Percentiles rank a stretch among this genome's conserved stretches.
These are phyloP conservation scores for Nephrotoma appendiculata DNA, from an alignment of 2,888 invertebrate species.

Conservation along the genomic window DNA sequence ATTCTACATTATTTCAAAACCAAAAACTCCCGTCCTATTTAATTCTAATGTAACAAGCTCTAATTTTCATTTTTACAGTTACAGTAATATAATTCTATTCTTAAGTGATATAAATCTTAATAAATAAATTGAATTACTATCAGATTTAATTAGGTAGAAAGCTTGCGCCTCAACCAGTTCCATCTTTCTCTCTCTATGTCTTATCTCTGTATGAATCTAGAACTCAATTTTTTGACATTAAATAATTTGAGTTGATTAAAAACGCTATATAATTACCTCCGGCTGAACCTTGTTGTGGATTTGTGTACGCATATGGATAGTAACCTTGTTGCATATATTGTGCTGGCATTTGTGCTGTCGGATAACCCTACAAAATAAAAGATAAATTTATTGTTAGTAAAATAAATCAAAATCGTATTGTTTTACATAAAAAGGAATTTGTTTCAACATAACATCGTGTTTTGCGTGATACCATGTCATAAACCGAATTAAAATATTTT, in stretches of 20 bases:
- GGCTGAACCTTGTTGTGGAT: constrained; percentile 45
- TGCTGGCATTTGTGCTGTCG: constrained; percentile 53
- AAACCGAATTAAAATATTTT: neutral
- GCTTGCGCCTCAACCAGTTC: too few relatives aligned
- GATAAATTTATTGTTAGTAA: constrained; percentile 1
- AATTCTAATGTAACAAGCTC: too few relatives aligned
- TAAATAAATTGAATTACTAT: too few relatives aligned
- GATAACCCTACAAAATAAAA: constrained; percentile 43
- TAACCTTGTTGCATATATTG: constrained; percentile 65
- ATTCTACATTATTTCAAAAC: too few relatives aligned
- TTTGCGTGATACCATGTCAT: neutral
- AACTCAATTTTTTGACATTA: too few relatives aligned
- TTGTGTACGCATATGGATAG: constrained; percentile 47
- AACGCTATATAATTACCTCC: constrained; percentile 37
- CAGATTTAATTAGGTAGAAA: too few relatives aligned
- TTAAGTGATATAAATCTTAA: too few relatives aligned
- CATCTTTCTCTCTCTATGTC: too few relatives aligned
- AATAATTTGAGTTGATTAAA: neutral
- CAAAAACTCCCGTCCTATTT: too few relatives aligned
- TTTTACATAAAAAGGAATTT: neutral
- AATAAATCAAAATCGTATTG: neutral
- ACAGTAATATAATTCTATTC: too few relatives aligned
- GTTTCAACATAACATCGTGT: neutral
- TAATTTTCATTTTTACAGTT: too few relatives aligned
- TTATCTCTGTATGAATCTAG: too few relatives aligned